Conservation (phyloP, 2,113 vertebrate species). For the Laterallus jamaicensis region DNA sequence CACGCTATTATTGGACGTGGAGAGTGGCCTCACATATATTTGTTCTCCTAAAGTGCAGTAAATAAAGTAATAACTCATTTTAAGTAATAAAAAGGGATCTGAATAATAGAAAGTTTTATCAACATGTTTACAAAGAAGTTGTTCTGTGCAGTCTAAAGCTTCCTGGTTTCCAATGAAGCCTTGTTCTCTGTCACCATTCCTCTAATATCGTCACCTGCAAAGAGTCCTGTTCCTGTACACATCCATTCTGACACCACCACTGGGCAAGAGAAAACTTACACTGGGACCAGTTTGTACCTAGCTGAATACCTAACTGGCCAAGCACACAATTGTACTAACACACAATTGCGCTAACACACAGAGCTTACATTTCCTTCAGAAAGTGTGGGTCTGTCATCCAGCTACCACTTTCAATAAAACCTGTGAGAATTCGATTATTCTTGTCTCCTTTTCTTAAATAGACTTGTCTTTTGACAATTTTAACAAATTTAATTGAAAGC, state of each 20-base stretch:
- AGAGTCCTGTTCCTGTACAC: not conserved
- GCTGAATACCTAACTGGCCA: not conserved
- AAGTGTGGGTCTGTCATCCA: not conserved
- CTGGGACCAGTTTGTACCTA: not conserved
- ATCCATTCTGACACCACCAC: not conserved
- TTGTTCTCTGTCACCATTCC: not conserved
- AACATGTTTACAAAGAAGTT: not conserved
- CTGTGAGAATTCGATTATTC: not conserved
- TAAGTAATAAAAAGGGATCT: not conserved
- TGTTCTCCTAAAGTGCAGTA: not conserved
- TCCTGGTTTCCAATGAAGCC: not conserved
- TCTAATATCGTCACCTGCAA: not conserved
- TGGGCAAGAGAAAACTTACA: not conserved
- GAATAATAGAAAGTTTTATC: not conserved
- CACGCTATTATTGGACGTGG: not conserved
- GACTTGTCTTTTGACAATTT: not conserved
- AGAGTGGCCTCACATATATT: not conserved
- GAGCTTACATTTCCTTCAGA: not conserved
- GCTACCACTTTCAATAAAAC: not conserved
- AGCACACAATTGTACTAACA: not conserved
- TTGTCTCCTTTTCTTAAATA: not conserved
- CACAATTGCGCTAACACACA: not conserved
- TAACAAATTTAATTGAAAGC: not conserved
- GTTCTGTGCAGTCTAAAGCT: not conserved
- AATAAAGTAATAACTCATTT: not conserved